Conservation (phyloP, 2,113 vertebrate species). For the Dryoscopus gambensis region DNA sequence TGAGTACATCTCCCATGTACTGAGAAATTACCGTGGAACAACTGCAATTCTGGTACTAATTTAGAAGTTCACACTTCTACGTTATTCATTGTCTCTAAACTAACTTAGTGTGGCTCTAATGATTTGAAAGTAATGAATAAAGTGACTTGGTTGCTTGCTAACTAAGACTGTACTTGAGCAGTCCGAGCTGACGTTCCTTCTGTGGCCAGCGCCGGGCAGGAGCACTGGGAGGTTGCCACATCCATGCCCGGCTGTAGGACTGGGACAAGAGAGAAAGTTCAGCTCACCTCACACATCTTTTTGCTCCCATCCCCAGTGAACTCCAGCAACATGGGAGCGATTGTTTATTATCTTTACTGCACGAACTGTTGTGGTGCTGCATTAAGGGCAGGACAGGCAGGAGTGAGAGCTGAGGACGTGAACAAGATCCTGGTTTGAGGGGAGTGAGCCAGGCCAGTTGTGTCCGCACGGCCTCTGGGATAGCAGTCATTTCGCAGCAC, state of each 20-base stretch:
- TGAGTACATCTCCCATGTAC: neutral
- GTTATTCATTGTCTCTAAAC: neutral
- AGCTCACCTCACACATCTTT: fast-evolving
- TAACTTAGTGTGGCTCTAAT: neutral
- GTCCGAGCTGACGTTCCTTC: neutral
- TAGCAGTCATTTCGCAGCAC: neutral
- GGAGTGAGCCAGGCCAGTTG: neutral
- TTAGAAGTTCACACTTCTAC: neutral
- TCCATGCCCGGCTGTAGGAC: fast-evolving
- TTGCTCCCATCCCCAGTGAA: neutral
- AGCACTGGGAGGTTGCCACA: neutral
- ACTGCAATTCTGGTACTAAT: neutral
- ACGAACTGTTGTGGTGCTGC: fast-evolving
- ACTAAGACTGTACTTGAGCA: neutral
- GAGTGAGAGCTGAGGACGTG: too few species aligned
- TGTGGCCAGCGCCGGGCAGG: neutral
- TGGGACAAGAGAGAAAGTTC: neutral
- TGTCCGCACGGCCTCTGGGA: fast-evolving
- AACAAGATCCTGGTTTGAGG: neutral
- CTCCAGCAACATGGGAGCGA: neutral
- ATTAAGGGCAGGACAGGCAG: neutral
- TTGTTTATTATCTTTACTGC: neutral
- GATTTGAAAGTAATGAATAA: neutral
- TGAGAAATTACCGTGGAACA: neutral
- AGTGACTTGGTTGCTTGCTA: neutral